Conservation (phyloP, 2,888 invertebrate species). For the Nipponacmea schrenckii region DNA sequence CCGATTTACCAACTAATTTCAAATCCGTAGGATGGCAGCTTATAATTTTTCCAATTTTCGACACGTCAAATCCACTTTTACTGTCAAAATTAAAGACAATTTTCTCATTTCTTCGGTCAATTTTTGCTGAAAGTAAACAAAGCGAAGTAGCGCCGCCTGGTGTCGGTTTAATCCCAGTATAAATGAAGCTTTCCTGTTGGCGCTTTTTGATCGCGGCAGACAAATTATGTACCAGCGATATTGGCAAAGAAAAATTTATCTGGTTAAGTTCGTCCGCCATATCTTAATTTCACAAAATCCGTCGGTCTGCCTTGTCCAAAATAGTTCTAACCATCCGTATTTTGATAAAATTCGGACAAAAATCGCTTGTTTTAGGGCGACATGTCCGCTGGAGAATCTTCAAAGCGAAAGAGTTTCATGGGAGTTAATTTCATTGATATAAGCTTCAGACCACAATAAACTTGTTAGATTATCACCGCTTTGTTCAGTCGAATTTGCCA, state of each 20-base stretch:
- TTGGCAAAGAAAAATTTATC: neutral
- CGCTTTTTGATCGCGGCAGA: neutral
- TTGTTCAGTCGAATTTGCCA: too few relatives aligned
- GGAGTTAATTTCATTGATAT: neutral
- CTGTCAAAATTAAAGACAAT: neutral
- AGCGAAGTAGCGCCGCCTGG: neutral
- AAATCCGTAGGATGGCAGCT: neutral
- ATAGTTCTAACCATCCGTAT: neutral
- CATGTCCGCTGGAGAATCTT: slow-evolving; percentile 6
- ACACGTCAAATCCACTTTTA: neutral
- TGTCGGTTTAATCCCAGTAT: neutral
- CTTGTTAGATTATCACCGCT: too few relatives aligned
- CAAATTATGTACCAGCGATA: neutral
- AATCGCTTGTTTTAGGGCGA: neutral
- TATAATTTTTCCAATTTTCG: neutral
- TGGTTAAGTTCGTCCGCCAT: slow-evolving; percentile 2
- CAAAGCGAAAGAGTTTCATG: slow-evolving; percentile 1
- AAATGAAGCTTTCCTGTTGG: neutral
- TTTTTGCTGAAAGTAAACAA: neutral
- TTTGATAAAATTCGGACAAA: neutral
- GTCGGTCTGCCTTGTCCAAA: neutral
- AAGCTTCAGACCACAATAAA: too few relatives aligned
- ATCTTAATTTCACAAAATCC: neutral
- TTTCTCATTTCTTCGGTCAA: neutral
- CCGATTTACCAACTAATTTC: neutral